These are phyloP conservation scores for Macquaria australasica DNA, from an alignment of 2,113 vertebrate genomes.

Conservation along the genomic window DNA sequence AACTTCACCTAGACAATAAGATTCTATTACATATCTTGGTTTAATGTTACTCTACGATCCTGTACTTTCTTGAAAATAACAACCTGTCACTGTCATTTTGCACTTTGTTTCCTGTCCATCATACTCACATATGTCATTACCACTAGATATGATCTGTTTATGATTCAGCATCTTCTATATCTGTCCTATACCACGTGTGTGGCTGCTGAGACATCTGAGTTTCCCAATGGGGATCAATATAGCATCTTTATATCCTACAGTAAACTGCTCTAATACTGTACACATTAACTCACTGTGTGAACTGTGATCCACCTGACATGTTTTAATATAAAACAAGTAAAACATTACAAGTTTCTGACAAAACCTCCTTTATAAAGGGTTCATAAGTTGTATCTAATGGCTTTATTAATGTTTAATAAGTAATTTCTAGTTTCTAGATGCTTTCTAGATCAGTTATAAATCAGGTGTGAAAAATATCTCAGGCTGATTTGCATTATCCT, in stretches of 20 bases:
- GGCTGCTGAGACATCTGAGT: background rate
- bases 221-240: background rate
- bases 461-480: background rate
- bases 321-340: background rate
- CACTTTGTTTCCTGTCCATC: background rate
- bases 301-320: background rate
- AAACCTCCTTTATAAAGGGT: background rate
- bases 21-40: background rate
- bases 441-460: background rate
- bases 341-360: background rate
- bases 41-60: background rate
- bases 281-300: slow-evolving; percentile 9
- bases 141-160: background rate
- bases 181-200: background rate
- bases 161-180: slow-evolving; percentile 17
- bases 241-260: background rate
- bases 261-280: background rate
- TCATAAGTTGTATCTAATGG: background rate
- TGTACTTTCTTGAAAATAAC: background rate
- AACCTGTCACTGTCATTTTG: background rate
- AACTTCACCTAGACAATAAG: background rate
- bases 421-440: background rate
- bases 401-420: background rate
- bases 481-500: no score
- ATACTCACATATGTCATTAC: no score